phyloP scores from a whole-genome alignment of 2,113 vertebrate genomes.

The Entomyzon cyanotis region DNA sequence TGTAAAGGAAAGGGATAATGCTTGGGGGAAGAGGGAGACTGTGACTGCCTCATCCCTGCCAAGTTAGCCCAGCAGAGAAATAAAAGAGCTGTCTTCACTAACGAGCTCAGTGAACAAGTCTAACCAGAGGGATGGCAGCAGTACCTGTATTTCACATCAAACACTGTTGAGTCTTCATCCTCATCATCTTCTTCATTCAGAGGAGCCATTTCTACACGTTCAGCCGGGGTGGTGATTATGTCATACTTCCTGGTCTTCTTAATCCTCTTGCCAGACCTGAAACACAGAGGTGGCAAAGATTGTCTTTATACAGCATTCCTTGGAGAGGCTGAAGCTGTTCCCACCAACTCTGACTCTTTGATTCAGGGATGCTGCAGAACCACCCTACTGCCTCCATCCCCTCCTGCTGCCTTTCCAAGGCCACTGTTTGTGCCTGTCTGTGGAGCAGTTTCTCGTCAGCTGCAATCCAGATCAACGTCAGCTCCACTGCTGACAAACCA shows the following conservation, averaged over 20 bases:
- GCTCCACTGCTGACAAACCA: background rate
- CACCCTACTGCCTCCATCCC: background rate
- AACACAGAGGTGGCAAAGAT: background rate
- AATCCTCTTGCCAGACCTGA: constrained; percentile 86
- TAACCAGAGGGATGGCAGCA: background rate
- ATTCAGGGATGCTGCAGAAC: background rate
- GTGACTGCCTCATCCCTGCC: background rate
- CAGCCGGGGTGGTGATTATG: constrained; percentile 93
- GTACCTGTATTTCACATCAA: constrained; percentile 96
- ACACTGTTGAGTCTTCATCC: constrained; percentile 91
- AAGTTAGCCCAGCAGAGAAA: background rate
- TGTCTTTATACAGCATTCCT: background rate
- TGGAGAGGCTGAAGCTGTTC: background rate
- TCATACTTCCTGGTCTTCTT: constrained; percentile 95
- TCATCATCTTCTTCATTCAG: constrained; percentile 90
- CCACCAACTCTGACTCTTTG: background rate
- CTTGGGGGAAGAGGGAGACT: background rate
- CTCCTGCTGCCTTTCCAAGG: background rate
- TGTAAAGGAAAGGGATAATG: background rate
- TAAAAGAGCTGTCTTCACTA: background rate
- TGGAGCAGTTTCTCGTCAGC: background rate
- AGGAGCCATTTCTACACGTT: constrained; percentile 96
- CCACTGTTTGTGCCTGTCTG: background rate
- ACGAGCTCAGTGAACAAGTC: background rate
- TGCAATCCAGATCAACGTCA: background rate